Conservation (phyloP, 2,113 vertebrate genomes). For the Rhinoptilus africanus region DNA sequence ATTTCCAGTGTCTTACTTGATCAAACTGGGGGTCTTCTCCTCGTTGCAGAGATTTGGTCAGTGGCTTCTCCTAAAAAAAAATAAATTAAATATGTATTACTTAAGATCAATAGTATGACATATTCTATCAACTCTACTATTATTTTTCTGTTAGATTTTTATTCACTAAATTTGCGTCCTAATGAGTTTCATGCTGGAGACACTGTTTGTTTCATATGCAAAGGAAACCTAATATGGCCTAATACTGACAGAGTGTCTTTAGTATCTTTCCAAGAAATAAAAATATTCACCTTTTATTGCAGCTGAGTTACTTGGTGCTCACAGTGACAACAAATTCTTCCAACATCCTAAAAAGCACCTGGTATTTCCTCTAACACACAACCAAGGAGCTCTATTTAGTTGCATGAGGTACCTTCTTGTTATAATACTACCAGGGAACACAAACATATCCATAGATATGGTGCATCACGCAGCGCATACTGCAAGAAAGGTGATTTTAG, state of each 20-base stretch:
- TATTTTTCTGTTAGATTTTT: background rate
- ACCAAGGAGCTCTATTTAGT: background rate
- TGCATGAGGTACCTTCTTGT: background rate
- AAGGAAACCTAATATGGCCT: background rate
- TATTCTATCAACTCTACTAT: background rate
- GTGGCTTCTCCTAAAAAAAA: conserved; percentile 88
- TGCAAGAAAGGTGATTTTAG: background rate
- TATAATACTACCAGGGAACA: background rate
- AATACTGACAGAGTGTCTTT: background rate
- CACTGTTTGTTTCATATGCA: background rate
- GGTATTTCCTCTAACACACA: background rate
- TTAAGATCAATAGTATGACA: background rate
- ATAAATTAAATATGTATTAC: background rate
- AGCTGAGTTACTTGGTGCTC: background rate
- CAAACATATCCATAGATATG: background rate
- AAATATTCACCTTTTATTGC: background rate
- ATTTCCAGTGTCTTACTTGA: conserved; percentile 82
- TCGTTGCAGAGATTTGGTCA: conserved; percentile 95
- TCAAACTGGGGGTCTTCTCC: conserved; percentile 98
- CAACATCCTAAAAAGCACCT: background rate
- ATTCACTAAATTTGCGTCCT: background rate
- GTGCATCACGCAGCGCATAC: background rate
- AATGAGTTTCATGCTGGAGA: background rate
- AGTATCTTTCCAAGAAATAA: background rate
- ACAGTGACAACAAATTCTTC: background rate